Conservation (phyloP, 2,888 invertebrate species). For the Incurvaria masculella region DNA sequence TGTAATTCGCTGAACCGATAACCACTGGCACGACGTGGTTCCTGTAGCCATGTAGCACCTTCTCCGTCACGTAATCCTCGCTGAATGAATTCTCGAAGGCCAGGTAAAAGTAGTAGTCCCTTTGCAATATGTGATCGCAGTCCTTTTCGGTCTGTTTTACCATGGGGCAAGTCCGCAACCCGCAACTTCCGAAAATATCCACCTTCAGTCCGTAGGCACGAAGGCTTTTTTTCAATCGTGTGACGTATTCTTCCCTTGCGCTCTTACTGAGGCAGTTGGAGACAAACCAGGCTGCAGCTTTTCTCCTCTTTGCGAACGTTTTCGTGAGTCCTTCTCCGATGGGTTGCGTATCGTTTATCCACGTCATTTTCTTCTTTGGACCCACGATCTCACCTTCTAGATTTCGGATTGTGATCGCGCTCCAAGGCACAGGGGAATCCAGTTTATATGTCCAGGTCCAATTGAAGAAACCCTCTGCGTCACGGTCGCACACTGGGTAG, state of each 20-base stretch:
- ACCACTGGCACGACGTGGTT: constrained; percentile 65
- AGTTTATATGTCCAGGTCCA: constrained; percentile 37
- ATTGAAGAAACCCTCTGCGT: constrained; percentile 32
- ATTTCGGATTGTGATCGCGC: constrained; percentile 27
- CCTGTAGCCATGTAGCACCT: constrained; percentile 38
- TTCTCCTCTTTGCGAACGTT: constrained; percentile 27
- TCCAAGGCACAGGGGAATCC: constrained; percentile 32
- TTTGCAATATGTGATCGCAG: constrained; percentile 28
- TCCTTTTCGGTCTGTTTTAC: constrained; percentile 26
- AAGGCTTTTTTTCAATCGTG: constrained; percentile 22
- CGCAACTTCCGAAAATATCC: constrained; percentile 38
- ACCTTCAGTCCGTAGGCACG: constrained; percentile 24
- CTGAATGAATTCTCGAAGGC: constrained; percentile 42
- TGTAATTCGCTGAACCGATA: constrained; percentile 66
- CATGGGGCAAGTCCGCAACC: constrained; percentile 27
- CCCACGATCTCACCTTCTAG: constrained; percentile 28
- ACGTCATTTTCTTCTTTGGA: constrained; percentile 33
- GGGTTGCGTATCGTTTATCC: constrained; percentile 24
- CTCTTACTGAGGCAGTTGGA: constrained; percentile 29
- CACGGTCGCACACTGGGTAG: constrained; percentile 26
- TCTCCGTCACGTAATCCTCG: no score
- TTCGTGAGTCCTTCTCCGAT: constrained; percentile 21
- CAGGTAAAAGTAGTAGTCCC: constrained; percentile 39
- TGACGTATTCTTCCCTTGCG: constrained; percentile 21
- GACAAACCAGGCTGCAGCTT: constrained; percentile 38